phyloP scores from a whole-genome alignment of 30 jellyfish, hydroid and myxozoan species.

The Cassiopea xamachana region DNA sequence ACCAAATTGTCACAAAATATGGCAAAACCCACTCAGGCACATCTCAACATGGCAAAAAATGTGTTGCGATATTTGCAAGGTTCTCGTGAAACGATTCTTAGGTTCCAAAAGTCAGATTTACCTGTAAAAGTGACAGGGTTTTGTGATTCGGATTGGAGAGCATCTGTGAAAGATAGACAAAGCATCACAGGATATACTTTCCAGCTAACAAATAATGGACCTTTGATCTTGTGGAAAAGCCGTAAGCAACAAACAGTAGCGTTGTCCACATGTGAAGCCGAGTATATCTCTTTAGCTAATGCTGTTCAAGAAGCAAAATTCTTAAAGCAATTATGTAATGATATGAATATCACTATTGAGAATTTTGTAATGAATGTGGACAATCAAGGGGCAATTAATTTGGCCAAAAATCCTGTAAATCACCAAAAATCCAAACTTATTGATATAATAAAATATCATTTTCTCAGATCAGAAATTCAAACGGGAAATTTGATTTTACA shows the following conservation, averaged over 20 bases:
- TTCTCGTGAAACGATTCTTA: not conserved
- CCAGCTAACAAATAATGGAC: conserved; percentile 31
- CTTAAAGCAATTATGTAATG: conserved; percentile 31
- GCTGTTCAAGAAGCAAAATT: conserved; percentile 61
- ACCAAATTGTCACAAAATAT: conserved; percentile 10
- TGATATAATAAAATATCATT: conserved; percentile 39
- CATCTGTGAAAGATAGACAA: conserved; percentile 13
- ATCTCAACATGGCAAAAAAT: conserved; percentile 2
- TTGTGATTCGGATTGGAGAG: conserved; percentile 31
- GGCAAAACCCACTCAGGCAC: conserved; percentile 37
- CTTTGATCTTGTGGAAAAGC: conserved; percentile 52
- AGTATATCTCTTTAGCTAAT: conserved; percentile 25
- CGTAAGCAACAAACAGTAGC: conserved; percentile 44
- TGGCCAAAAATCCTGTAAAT: conserved; percentile 32
- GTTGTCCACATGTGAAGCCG: conserved; percentile 52
- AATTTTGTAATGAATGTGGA: conserved; percentile 33
- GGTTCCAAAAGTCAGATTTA: conserved; percentile 3
- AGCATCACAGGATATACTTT: conserved; percentile 44
- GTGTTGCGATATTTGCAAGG: not conserved
- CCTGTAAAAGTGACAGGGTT: not conserved
- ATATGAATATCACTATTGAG: conserved; percentile 16
- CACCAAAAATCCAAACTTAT: conserved; percentile 47
- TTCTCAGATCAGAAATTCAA: conserved; percentile 31
- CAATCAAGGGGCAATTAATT: conserved; percentile 36
- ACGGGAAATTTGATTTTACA: conserved; percentile 33